Evolutionary conservation across 2,113 vertebrate genomes (phyloP), one percentile per base, ranked within the genome.

Genomic region (Patagioenas fasciata): DNA sequence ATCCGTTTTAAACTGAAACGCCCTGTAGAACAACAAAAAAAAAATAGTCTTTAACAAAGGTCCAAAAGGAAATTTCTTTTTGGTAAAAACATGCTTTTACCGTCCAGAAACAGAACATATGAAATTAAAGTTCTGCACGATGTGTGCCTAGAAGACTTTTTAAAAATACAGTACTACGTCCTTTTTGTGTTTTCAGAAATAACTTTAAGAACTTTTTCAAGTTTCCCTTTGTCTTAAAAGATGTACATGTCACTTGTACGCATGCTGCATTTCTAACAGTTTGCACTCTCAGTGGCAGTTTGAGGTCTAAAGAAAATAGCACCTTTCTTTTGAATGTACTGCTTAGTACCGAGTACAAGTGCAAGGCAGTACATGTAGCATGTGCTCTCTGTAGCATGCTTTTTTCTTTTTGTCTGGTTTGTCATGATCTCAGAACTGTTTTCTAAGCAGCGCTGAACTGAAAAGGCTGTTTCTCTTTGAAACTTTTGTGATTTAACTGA

Each of bases 301-400:
- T 23, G 66, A 62, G 8, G 13, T 42, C 58, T 78, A 6, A 17
- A 65, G 40, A 74, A 89, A 86, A 78, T 0, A 40, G 10, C 28
- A 29, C 8, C 38, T 65, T 84, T 69, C 20, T 51, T 81, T 70
- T 44, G 26, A 13, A 34, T 62, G 26, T 10, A 5, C 10, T 80
- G 11, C 40, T 89, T 42, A 34, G 23, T 47, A 58, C 16, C 3
- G 11, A 82, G n/a, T 36, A 34, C 5, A 36, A n/a, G 13, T 12
- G 21, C 44, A 47, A 79, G 40, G 53, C 34, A 10, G 15, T 25
- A 19, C 1, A 3, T 0, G 1, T 32, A 16, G 6, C 9, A 28
- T 3, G 6, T 14, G 36, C 13, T 62, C 24, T 58, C 13, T 1
- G 0, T 9, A 17, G 44, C 20, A 18, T 8, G 5, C 2, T 24